A percentile compares a stretch with the other conserved stretches of the same genome.
Conservation (phyloP, 2,113 vertebrate genomes). For the Lasiurus borealis region DNA sequence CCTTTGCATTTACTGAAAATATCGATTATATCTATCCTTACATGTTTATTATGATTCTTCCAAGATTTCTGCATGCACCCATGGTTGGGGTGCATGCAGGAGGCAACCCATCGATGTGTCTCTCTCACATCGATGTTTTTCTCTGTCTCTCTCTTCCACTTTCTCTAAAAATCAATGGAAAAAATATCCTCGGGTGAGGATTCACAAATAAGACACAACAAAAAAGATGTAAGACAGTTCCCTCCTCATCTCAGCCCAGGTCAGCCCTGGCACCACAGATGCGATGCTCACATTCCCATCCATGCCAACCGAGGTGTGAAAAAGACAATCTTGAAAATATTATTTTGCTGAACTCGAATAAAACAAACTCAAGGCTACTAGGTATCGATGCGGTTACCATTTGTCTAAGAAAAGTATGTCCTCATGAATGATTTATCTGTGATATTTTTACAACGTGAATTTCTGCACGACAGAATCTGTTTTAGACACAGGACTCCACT, state of each 20-base stretch:
- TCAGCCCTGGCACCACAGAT: not conserved
- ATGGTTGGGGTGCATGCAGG: no score
- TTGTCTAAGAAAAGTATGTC: not conserved
- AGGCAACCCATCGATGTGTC: no score
- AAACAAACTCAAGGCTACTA: slow-evolving; percentile 7
- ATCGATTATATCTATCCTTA: no score
- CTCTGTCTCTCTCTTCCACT: no score
- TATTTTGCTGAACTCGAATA: not conserved
- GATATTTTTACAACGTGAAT: not conserved
- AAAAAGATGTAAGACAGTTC: not conserved
- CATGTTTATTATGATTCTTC: no score
- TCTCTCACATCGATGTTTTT: no score
- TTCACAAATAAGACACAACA: no score
- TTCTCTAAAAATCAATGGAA: no score
- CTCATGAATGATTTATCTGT: not conserved
- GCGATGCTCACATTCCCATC: not conserved
- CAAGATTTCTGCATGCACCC: no score
- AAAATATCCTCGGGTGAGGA: no score
- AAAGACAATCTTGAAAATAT: not conserved
- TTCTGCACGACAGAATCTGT: slow-evolving; percentile 9
- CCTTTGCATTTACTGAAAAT: no score
- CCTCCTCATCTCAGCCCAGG: not conserved
- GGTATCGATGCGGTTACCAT: not conserved
- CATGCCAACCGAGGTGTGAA: not conserved
- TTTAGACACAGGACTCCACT: not conserved